Evolutionary conservation across 2,797 vertebrate genomes (phyloP), one percentile per base, ranked within the genome.

Genomic region (Yasuhikotakia modesta): DNA sequence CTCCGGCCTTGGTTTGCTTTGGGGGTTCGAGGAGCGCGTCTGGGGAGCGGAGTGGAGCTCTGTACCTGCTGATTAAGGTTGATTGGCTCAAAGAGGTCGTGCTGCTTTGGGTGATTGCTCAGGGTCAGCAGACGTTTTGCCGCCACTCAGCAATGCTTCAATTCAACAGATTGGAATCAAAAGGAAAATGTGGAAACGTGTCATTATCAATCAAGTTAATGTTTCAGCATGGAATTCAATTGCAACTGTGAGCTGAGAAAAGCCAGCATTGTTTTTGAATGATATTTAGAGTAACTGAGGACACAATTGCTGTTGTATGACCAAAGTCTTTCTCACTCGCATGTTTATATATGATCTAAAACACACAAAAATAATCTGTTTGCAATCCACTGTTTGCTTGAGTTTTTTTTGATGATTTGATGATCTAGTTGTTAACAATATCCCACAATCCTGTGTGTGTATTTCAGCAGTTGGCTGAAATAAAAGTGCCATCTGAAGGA

Each of bases 41-140:
- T 63, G 70, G 64, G 45, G 68, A 73, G 71, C 70, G 72, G 50
- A 84, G 61, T 69, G 65, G 48, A n/a, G 27, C 30, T 66, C 65
- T 78, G 46, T 64, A 85, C 82, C 84, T 79, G 81, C 79, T 79
- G 84, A 85, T 85, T 85, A 85, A 81, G 60, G 70, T 66, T 85
- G 84, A 85, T 83, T 85, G 84, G 81, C 55, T 69, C 79, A 83
- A 70, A 79, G 84, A 78, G 79, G 84, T 83, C 81, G 75, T 83
- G 79, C 77, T 83, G 81, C 73, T 81, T 46, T 65, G 66, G 65
- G 79, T 83, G 81, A 85, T 85, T 83, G 84, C 79, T 70, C 70
- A n/a, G 74, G 76, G 77, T 72, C 32, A n/a, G n/a, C n/a, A n/a
- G 7, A 66, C 46, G 55, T 72, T 63, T 78, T 70, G 61, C 71